Percentiles rank a stretch among this genome's conserved stretches.
These are phyloP conservation scores for Acrobasis consociella DNA, from an alignment of 2,888 invertebrate genomes.

Conservation along the genomic window DNA sequence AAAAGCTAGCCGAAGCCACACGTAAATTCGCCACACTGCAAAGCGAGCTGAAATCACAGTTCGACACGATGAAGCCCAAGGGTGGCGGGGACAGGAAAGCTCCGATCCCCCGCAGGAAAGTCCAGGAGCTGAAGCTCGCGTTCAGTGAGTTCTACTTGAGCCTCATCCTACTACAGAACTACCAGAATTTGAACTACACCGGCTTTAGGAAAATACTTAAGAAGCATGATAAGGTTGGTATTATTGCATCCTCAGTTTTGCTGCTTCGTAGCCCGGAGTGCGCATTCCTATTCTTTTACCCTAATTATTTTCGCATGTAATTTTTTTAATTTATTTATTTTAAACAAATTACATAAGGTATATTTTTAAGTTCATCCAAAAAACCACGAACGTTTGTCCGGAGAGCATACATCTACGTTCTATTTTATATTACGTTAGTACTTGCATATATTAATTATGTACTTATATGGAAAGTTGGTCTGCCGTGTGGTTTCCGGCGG, in stretches of 20 bases:
- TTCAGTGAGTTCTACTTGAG: conserved; percentile 99
- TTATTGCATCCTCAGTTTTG: not conserved
- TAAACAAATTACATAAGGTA: too few relatives aligned
- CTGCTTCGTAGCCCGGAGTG: too few relatives aligned
- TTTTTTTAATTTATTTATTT: too few relatives aligned
- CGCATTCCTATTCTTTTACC: too few relatives aligned
- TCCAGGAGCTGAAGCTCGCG: conserved; percentile 96
- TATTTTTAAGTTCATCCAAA: too few relatives aligned
- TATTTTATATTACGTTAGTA: too few relatives aligned
- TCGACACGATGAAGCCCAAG: conserved; percentile 79
- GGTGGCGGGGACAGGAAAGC: conserved; percentile 73
- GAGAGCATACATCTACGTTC: too few relatives aligned
- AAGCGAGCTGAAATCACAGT: conserved; percentile 89
- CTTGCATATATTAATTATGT: too few relatives aligned
- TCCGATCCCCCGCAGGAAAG: conserved; percentile 88
- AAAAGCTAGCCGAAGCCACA: conserved; percentile 98
- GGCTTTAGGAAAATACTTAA: conserved; percentile 99
- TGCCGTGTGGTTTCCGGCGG: too few relatives aligned
- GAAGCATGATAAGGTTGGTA: conserved; percentile 97
- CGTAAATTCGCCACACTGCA: conserved; percentile 95
- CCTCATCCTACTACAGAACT: conserved; percentile 97
- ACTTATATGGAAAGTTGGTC: too few relatives aligned
- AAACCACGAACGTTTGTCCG: too few relatives aligned
- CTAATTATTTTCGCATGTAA: too few relatives aligned
- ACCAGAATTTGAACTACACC: conserved; percentile 98